phyloP scores from a whole-genome alignment of 2,113 vertebrate genomes.

The Xyliphius kryptos region DNA sequence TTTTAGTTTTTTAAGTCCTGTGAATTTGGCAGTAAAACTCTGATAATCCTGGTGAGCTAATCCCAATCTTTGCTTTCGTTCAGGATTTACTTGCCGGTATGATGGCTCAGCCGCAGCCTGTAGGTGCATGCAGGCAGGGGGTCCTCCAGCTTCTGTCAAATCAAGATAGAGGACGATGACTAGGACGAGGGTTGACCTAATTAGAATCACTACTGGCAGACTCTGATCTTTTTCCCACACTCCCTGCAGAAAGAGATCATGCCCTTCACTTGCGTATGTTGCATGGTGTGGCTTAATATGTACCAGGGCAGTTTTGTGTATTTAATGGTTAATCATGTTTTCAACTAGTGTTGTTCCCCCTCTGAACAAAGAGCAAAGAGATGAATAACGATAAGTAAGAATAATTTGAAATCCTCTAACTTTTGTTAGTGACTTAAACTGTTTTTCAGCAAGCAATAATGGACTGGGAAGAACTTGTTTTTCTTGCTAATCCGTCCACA shows the following conservation, averaged over 20 bases:
- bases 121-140: slow-evolving; percentile 10
- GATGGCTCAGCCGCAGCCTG: slow-evolving; percentile 1
- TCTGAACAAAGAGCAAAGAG: too few species aligned
- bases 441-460: too few species aligned
- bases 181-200: slow-evolving; percentile 36
- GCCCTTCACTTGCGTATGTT: slow-evolving; percentile 21
- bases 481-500: too few species aligned
- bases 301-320: too few species aligned
- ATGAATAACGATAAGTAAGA: too few species aligned
- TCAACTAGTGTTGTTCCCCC: too few species aligned
- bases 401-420: too few species aligned
- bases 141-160: slow-evolving; percentile 33
- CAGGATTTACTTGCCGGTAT: neutral
- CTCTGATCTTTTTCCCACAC: slow-evolving; percentile 5
- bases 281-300: neutral
- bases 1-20: neutral
- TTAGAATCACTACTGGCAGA: slow-evolving; percentile 26
- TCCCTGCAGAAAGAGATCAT: neutral
- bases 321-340: too few species aligned
- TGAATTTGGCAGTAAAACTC: neutral
- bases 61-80: slow-evolving; percentile 3
- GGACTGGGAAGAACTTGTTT: too few species aligned
- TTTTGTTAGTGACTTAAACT: too few species aligned
- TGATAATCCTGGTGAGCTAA: slow-evolving; percentile 6
- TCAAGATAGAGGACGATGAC: slow-evolving; percentile 38